phyloP scores from a whole-genome alignment of 2,888 invertebrate genomes.

The Pammene aurita region DNA sequence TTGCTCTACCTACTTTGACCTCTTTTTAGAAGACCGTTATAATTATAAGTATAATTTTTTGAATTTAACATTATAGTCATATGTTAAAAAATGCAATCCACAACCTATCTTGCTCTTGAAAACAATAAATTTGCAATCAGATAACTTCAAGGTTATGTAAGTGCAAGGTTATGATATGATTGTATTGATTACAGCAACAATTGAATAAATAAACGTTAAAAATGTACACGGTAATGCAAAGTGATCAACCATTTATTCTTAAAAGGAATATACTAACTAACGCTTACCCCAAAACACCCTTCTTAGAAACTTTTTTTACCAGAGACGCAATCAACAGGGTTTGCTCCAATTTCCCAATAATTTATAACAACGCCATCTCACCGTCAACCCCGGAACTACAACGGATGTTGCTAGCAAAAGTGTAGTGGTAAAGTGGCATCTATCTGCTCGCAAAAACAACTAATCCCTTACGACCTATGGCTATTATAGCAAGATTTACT shows the following conservation, averaged over 20 bases:
- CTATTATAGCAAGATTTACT: constrained; percentile 23
- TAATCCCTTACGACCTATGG: neutral
- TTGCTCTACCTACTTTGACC: constrained; percentile 48
- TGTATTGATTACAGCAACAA: constrained; percentile 21
- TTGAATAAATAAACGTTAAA: constrained; percentile 7
- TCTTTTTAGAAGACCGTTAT: constrained; percentile 57
- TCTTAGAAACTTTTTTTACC: neutral
- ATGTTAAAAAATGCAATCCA: neutral
- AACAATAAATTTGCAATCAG: constrained; percentile 4
- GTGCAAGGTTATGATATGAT: constrained; percentile 10
- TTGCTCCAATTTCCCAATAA: constrained; percentile 11
- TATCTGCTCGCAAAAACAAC: constrained; percentile 33
- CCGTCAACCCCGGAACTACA: constrained; percentile 64
- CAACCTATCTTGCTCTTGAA: neutral
- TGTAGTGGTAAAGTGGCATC: constrained; percentile 31
- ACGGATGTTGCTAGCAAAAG: constrained; percentile 45
- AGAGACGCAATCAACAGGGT: constrained; percentile 1
- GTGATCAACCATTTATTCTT: neutral
- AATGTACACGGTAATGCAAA: neutral
- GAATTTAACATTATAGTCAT: neutral
- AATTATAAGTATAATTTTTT: neutral
- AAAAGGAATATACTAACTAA: neutral
- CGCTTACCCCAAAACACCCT: constrained; percentile 15
- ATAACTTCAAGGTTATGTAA: neutral
- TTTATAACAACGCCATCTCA: constrained; percentile 72